phyloP scores from a whole-genome alignment of 2,797 vertebrate genomes.

The Xerus rutilus region DNA sequence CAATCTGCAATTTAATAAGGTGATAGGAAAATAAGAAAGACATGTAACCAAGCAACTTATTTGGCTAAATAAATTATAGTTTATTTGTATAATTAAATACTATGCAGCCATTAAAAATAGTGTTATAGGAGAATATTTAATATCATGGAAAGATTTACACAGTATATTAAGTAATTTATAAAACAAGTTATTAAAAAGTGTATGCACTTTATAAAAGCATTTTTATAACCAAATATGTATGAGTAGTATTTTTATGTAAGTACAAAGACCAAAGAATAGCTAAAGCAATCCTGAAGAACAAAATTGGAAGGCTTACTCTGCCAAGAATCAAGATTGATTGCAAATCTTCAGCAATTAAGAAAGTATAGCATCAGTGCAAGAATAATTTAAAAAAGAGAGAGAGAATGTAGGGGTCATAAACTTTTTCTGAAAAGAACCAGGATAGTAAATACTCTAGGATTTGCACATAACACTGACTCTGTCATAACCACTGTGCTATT shows the following conservation, averaged over 20 bases:
- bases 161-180: constrained; percentile 51
- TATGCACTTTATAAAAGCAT: constrained; percentile 34
- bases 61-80: constrained; percentile 64
- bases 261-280: background rate
- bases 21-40: constrained; percentile 72
- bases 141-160: constrained; percentile 42
- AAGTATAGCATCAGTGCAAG: background rate
- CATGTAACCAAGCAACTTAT: constrained; percentile 37
- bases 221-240: constrained; percentile 32
- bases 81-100: constrained; percentile 63
- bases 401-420: background rate
- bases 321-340: constrained; percentile 6
- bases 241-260: background rate
- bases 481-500: background rate
- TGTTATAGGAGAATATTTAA: constrained; percentile 30
- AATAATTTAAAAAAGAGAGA: background rate
- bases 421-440: background rate
- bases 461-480: background rate
- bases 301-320: background rate
- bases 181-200: constrained; percentile 55
- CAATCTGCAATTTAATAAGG: constrained; percentile 70
- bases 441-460: background rate
- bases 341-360: background rate
- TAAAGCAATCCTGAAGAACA: background rate
- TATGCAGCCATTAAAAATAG: constrained; percentile 57